Evolutionary conservation across 2,888 invertebrate genomes (phyloP).

Genomic region (Blastobasis adustella): DNA sequence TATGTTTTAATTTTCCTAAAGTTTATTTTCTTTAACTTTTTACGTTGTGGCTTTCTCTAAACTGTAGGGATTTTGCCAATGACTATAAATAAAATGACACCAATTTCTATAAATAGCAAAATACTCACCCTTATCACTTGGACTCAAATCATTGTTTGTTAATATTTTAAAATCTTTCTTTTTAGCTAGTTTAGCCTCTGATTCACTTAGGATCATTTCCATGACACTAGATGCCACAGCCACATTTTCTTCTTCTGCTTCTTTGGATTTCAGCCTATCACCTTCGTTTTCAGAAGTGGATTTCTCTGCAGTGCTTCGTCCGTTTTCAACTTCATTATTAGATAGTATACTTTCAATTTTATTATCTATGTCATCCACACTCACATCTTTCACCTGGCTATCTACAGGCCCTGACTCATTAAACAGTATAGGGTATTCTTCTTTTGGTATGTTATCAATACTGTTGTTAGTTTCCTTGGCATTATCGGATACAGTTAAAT

Average conservation of each 20-base stretch:
- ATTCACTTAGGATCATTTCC: conserved; percentile 47
- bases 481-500: neutral
- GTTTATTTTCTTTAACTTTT: no score
- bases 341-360: no score
- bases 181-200: conserved; percentile 34
- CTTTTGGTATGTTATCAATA: conserved; percentile 17
- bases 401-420: no score
- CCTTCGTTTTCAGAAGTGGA: conserved; percentile 2
- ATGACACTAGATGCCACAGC: conserved; percentile 46
- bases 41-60: no score
- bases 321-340: no score
- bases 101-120: neutral
- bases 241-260: conserved; percentile 23
- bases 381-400: no score
- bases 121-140: conserved; percentile 34
- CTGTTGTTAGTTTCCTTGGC: conserved; percentile 20
- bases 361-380: no score
- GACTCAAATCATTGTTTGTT: conserved; percentile 20
- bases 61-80: no score
- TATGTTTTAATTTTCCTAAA: no score
- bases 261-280: neutral
- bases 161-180: conserved; percentile 23
- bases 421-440: no score
- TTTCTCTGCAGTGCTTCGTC: neutral
- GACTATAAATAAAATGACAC: no score